These are phyloP conservation scores for zebrafish (Danio rerio) DNA, from an alignment of 2,113 vertebrate genomes.

Conservation along the genomic window GRCz12tu NC_133192.1:38306501-38307000, in stretches of 20 bases:
- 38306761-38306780: neutral
- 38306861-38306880: neutral
- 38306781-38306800: neutral
- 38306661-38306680: neutral
- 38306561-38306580: too few species aligned
- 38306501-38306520: neutral
- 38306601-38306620: neutral
- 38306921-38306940: neutral
- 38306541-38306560: neutral
- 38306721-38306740: neutral
- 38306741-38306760: neutral
- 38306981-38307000: neutral
- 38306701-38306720: too few species aligned
- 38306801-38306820: neutral
- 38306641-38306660: neutral
- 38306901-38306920: neutral
- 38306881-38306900: neutral
- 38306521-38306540: neutral
- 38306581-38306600: neutral
- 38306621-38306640: neutral
- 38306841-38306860: neutral
- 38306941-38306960: neutral
- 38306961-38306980: neutral
- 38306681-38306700: too few species aligned
- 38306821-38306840: neutral